Evolutionary conservation across 1,140 invertebrate species (phyloP), one percentile per base, ranked within the genome.

Genomic region (Ctenoplectra terminalis): DNA sequence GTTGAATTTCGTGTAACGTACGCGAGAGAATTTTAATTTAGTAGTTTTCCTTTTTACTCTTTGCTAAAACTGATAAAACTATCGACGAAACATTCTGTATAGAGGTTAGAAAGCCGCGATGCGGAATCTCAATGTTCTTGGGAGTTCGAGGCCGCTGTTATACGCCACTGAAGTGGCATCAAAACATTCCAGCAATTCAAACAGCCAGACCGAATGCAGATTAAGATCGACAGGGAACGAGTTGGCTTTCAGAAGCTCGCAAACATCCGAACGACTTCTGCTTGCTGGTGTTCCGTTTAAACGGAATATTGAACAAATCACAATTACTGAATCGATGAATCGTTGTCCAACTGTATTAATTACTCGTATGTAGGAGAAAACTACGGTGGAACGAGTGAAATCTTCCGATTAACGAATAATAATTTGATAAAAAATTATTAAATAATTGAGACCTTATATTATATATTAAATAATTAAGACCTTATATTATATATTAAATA

Each of bases 191-290:
- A 43, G 20, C 37, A 11, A 54, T 40, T 37, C 61, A 37, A 54
- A 26, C n/a, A 29, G 46, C 11, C 60, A 17, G 48, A 31, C 46
- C 34, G 34, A 56, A 77, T 56, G 50, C 63, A 77, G 74, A 69
- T 69, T 56, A 54, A 77, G 63, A 69, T 77, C 63, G 26, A 23
- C 15, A 23, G 29, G 8, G 20, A 46, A 46, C 31, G 13, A 11
- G 56, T 48, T 48, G 43, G 43, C 58, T 63, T 60, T 73, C 40
- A 34, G 71, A 73, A n/a, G 20, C 34, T 46, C 8, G 52, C 70
- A 43, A 72, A 43, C 56, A 37, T 46, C 13, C 15, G 7, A 58
- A 29, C 37, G 54, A 56, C 17, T 46, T 61, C 29, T 26, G 26
- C 34, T 3, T 60, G 15, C 17, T 17, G 3, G 37, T 50, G 37